phyloP scores from a whole-genome alignment of 2,888 invertebrate genomes.

The Leptarthrus brevirostris region DNA sequence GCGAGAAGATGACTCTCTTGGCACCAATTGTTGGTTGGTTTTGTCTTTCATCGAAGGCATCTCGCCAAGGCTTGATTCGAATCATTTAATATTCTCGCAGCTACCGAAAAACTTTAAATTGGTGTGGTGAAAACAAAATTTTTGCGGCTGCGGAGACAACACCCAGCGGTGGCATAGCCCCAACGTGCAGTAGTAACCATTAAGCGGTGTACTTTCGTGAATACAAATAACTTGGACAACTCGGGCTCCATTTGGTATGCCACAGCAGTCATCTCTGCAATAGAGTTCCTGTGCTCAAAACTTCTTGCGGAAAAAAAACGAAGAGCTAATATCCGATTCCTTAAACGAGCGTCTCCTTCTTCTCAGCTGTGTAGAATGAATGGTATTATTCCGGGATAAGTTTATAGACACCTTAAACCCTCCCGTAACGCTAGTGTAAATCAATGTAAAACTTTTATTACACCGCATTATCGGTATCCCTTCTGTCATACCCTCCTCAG shows the following conservation, averaged over 20 bases:
- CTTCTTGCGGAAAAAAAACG: slow-evolving; percentile 2
- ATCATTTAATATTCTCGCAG: slow-evolving; percentile 5
- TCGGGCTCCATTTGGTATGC: slow-evolving; percentile 18
- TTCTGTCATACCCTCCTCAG: slow-evolving; percentile 44
- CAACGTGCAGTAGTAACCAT: slow-evolving; percentile 9
- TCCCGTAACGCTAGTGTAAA: slow-evolving; percentile 40
- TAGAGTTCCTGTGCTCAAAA: slow-evolving; percentile 16
- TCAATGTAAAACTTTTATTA: slow-evolving; percentile 49
- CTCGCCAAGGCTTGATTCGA: no score
- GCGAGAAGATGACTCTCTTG: no score
- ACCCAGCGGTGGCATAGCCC: neutral
- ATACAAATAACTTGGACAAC: slow-evolving; percentile 13
- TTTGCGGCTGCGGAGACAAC: slow-evolving; percentile 6
- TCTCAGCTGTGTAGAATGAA: neutral
- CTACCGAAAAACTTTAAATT: slow-evolving; percentile 9
- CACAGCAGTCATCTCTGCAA: slow-evolving; percentile 11
- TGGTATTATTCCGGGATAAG: slow-evolving; percentile 11
- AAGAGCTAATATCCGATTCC: neutral
- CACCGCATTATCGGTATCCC: slow-evolving; percentile 43
- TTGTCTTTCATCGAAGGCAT: no score
- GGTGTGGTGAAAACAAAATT: neutral
- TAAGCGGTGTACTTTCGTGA: neutral
- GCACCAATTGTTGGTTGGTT: no score
- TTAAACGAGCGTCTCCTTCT: neutral
- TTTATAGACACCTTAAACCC: slow-evolving; percentile 44